phyloP scores from a whole-genome alignment of 2,113 vertebrate genomes.

The Burhinus bistriatus region DNA sequence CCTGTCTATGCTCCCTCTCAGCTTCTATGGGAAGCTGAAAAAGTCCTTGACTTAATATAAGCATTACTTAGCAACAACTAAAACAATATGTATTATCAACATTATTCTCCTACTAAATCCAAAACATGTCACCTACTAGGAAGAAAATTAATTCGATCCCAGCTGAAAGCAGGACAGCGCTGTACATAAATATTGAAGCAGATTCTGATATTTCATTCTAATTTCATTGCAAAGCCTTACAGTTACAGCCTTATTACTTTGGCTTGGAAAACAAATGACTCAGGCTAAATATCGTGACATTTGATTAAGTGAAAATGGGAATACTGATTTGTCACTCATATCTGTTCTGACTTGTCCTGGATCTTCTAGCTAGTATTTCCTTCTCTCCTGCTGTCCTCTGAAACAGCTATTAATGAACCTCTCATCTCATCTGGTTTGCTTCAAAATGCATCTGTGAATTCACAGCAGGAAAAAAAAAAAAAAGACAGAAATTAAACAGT shows the following conservation, averaged over 20 bases:
- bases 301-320: background rate
- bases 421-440: background rate
- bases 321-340: background rate
- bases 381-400: background rate
- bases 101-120: background rate
- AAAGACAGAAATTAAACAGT: background rate
- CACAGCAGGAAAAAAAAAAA: background rate
- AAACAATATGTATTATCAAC: background rate
- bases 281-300: background rate
- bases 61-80: background rate
- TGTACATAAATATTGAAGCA: background rate
- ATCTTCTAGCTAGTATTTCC: background rate
- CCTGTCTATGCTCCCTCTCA: background rate
- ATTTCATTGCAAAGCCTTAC: background rate
- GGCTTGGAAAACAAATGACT: background rate
- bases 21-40: background rate
- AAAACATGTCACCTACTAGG: background rate
- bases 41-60: background rate
- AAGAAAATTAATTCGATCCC: background rate
- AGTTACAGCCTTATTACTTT: background rate
- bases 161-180: background rate
- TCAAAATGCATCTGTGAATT: background rate
- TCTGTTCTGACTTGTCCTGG: background rate
- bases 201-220: background rate
- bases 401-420: background rate